These are phyloP conservation scores for Heliconius hermathena DNA, from an alignment of 1,140 invertebrate species.

Conservation along the genomic window DNA sequence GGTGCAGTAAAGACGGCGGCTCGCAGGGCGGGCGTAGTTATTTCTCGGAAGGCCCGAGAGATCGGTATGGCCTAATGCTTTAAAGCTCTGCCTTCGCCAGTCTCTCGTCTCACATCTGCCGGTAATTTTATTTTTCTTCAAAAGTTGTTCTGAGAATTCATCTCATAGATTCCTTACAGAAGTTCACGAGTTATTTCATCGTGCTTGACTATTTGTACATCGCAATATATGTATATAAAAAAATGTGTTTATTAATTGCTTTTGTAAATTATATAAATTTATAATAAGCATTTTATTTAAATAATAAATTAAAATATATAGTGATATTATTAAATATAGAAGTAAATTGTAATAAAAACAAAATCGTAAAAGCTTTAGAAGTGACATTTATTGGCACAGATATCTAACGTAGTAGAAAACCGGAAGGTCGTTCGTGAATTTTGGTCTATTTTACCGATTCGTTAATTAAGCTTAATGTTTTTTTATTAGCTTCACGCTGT, in stretches of 20 bases:
- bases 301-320: too few species aligned
- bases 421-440: too few species aligned
- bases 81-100: slow-evolving; percentile 55
- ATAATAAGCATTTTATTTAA: not conserved
- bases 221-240: not conserved
- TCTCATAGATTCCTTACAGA: slow-evolving; percentile 43
- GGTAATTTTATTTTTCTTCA: slow-evolving; percentile 64
- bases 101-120: slow-evolving; percentile 76
- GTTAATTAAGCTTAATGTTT: not conserved
- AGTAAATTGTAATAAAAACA: not conserved
- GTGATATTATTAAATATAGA: too few species aligned
- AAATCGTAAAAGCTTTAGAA: not conserved
- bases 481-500: too few species aligned
- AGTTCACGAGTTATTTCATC: slow-evolving; percentile 26
- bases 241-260: not conserved
- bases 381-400: not conserved
- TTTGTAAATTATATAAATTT: not conserved
- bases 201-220: not conserved
- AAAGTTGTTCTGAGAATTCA: slow-evolving; percentile 50
- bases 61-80: slow-evolving; percentile 55
- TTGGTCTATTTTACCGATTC: not conserved
- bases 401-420: not conserved
- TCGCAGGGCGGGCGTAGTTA: slow-evolving; percentile 48
- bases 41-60: slow-evolving; percentile 71
- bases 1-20: slow-evolving; percentile 46